Percentiles rank a stretch among this genome's conserved stretches.
Evolutionary conservation across 2,888 invertebrate genomes (phyloP).

Genomic region (Caenorhabditis sp.): DNA sequence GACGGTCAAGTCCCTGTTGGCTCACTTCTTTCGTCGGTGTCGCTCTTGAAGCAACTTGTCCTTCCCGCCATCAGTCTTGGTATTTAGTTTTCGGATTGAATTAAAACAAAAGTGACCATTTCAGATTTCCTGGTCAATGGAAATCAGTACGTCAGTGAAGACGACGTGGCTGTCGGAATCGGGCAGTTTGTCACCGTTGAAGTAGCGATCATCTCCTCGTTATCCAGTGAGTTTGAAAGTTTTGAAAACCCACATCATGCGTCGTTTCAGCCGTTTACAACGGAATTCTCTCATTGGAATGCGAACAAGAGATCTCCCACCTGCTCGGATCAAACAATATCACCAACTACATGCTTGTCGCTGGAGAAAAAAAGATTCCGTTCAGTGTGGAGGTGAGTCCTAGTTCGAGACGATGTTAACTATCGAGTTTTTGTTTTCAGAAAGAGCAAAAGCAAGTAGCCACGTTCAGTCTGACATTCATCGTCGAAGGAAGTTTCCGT

Average conservation of each 20-base stretch:
- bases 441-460: conserved; percentile 33
- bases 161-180: conserved; percentile 72
- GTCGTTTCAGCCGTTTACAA: conserved; percentile 60
- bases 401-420: not conserved
- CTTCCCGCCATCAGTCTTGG: conserved; percentile 75
- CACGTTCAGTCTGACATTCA: conserved; percentile 59
- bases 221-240: conserved; percentile 41
- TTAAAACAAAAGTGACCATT: not conserved
- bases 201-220: conserved; percentile 69
- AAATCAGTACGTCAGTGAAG: conserved; percentile 70
- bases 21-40: conserved; percentile 75
- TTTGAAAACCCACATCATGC: not conserved
- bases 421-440: conserved; percentile 9
- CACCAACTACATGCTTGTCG: conserved; percentile 67
- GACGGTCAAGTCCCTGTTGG: conserved; percentile 77
- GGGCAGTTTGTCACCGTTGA: conserved; percentile 71
- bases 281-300: conserved; percentile 70
- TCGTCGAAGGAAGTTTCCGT: conserved; percentile 73
- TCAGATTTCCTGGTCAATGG: conserved; percentile 66
- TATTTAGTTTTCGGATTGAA: not conserved
- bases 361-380: conserved; percentile 67
- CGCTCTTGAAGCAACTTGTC: conserved; percentile 77
- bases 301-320: conserved; percentile 75
- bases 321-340: conserved; percentile 62
- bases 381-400: conserved; percentile 64